These are phyloP conservation scores for Ditylenchus weischeri DNA, from an alignment of 2,888 invertebrate species.

Conservation along the genomic window DNA sequence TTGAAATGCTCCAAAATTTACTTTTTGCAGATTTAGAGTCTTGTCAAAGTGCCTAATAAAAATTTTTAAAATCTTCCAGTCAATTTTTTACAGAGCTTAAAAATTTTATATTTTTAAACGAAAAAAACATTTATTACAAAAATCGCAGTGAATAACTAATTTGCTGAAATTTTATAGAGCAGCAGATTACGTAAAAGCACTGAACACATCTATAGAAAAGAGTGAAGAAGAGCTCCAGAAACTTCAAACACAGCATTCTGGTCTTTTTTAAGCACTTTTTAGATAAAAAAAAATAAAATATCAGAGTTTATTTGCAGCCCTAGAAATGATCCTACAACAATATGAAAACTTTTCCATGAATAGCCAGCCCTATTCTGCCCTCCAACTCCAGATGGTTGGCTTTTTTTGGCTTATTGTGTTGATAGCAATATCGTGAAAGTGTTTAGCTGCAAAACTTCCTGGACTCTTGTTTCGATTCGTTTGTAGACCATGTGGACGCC, in stretches of 20 bases:
- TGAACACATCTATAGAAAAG: constrained; percentile 41
- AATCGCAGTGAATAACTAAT: no score
- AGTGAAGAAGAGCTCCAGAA: constrained; percentile 44
- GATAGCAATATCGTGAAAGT: neutral
- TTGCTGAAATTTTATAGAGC: constrained; percentile 30
- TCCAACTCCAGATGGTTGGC: constrained; percentile 50
- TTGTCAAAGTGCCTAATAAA: no score
- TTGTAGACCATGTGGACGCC: constrained; percentile 46
- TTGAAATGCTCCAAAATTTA: no score
- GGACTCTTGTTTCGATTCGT: constrained; percentile 51
- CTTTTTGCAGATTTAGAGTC: no score
- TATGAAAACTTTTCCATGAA: constrained; percentile 46
- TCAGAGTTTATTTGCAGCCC: constrained; percentile 33
- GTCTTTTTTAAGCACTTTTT: no score
- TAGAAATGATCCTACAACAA: constrained; percentile 56
- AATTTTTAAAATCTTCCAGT: no score
- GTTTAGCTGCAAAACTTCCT: constrained; percentile 48
- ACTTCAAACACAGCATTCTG: constrained; percentile 30
- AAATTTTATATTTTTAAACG: no score
- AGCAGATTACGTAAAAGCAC: constrained; percentile 53
- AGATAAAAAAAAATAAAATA: no score
- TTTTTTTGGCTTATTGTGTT: neutral
- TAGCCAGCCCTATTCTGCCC: constrained; percentile 34
- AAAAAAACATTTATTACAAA: no score
- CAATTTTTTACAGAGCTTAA: no score